Base-by-base conservation (phyloP, 2,113 vertebrate species). In the Telmatochromis sp. region DNA sequence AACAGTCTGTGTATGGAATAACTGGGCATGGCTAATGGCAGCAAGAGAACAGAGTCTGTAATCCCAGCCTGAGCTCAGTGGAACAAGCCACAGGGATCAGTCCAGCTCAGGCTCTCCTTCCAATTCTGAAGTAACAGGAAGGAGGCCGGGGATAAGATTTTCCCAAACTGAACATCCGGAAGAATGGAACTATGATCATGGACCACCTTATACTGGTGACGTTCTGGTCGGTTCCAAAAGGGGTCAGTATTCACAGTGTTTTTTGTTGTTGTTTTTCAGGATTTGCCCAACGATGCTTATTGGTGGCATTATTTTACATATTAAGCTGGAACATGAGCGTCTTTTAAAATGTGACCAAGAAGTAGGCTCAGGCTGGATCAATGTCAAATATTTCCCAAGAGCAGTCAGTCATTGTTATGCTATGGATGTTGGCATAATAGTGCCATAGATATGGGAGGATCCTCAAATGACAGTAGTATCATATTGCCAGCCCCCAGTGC, bases 41-140 rank as follows among this genome's bases (percentile, higher is more conserved):
- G 91, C 89, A 85, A 54, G 90, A 93, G 82, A 88, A 60, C 87
- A 26, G 51, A 58, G 78, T 89, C 53, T 90, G 81, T 87, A 89
- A 90, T 92, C 85, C 90, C 87, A 37, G 80, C 87, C 86, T 70
- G 17, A 73, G 82, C 60, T 84, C 78, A 78, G 84, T 19, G 49
- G 55, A 87, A 80, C 42, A 45, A 45, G 73, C 54, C 54, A 35
- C 58, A n/a, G 40, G 23, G 40, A 83, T 83, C 54, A 17, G 73
- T 31, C 57, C 35, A 19, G 14, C 31, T 53, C 73, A 82, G 78
- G 6, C 79, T 70, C 60, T 42, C 21, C n/a, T 35, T 47, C 5
- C 78, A 9, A 40, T 37, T 53, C 68, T 78, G 47, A 40, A 51
- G 80, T 80, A 87, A 83, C 81, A 42, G 70, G 80, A 65, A 65